phyloP scores from a whole-genome alignment of 35 echinoderm and acorn worm genomes.

The Ophioderma brevispina region DNA sequence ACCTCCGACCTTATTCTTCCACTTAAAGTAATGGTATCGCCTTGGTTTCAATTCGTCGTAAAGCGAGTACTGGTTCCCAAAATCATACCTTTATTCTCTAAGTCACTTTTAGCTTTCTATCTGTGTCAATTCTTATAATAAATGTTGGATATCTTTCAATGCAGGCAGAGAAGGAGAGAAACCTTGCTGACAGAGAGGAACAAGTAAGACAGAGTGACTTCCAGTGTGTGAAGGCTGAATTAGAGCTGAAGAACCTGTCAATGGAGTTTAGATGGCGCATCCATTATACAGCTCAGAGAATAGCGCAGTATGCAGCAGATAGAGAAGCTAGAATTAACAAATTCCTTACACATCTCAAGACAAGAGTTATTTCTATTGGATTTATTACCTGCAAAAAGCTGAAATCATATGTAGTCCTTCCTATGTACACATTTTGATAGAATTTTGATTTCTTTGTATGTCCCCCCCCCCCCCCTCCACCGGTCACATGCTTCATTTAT shows the following conservation, averaged over 20 bases:
- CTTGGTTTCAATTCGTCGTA: no score
- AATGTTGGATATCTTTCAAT: conserved; percentile 3
- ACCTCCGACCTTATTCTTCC: no score
- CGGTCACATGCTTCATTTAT: no score
- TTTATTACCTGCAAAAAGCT: neutral
- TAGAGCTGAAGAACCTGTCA: conserved; percentile 25
- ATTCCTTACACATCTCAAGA: conserved; percentile 46
- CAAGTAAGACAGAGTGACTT: conserved; percentile 56
- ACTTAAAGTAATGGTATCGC: no score
- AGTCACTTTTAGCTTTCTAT: no score
- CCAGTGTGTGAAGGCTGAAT: conserved; percentile 36
- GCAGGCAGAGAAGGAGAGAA: conserved; percentile 64
- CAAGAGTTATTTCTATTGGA: neutral
- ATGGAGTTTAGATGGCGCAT: neutral
- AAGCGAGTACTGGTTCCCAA: no score
- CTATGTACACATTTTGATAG: no score
- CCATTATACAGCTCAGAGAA: conserved; percentile 13
- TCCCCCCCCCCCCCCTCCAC: no score
- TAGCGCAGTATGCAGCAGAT: conserved; percentile 62
- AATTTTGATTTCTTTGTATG: no score
- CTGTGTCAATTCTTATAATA: no score
- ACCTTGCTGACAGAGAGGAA: conserved; percentile 6
- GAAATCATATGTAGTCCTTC: no score
- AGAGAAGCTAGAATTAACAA: conserved; percentile 67
- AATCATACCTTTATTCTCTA: no score